Percentiles rank a stretch among this genome's conserved stretches.
phyloP scores from a whole-genome alignment of 2,113 vertebrate genomes.

The Leptobrachium ailaonicum region DNA sequence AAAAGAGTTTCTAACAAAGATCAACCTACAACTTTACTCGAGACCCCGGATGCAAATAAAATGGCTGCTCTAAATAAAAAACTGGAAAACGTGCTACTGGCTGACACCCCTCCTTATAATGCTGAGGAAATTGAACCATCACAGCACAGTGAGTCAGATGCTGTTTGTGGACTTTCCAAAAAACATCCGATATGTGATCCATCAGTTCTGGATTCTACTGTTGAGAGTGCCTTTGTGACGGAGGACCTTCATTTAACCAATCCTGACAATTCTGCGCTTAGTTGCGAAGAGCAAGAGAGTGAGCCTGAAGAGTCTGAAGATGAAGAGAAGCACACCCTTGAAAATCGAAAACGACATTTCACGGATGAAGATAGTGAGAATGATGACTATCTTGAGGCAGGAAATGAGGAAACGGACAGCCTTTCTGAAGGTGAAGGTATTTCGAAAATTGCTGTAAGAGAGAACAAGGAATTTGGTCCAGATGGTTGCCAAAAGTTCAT shows the following conservation, averaged over 20 bases:
- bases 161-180: constrained; percentile 51
- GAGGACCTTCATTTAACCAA: constrained; percentile 67
- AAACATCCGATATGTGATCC: constrained; percentile 53
- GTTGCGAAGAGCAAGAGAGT: constrained; percentile 61
- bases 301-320: constrained; percentile 60
- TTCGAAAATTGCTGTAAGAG: constrained; percentile 45
- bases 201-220: constrained; percentile 44
- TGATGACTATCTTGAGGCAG: constrained; percentile 54
- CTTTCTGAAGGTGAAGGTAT: constrained; percentile 63
- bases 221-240: constrained; percentile 71
- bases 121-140: background rate
- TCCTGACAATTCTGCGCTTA: constrained; percentile 58
- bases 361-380: constrained; percentile 69
- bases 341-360: constrained; percentile 2
- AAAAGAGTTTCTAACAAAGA: constrained; percentile 3
- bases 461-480: constrained; percentile 58
- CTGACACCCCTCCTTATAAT: constrained; percentile 9
- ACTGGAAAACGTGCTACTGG: constrained; percentile 32
- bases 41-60: background rate
- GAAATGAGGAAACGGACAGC: constrained; percentile 54
- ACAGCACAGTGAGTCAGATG: constrained; percentile 26
- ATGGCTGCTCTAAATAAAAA: constrained; percentile 17
- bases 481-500: constrained; percentile 48
- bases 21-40: background rate
- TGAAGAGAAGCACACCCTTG: constrained; percentile 43